Conservation (phyloP, 2,888 invertebrate species). For the Orthosia incerta region DNA sequence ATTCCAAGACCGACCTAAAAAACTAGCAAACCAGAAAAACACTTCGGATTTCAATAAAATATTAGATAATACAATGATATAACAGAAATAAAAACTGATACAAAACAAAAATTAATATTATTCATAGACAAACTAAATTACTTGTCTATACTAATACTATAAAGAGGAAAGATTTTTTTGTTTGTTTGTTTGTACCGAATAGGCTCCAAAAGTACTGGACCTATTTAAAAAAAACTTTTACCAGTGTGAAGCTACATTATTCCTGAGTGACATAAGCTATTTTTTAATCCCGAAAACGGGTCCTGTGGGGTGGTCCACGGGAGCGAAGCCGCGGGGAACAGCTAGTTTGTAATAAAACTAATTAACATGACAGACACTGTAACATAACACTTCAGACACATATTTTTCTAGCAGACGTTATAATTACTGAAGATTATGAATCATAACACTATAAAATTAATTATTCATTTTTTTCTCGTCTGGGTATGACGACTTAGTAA, state of each 20-base stretch:
- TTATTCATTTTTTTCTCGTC: not conserved
- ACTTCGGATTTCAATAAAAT: not conserved
- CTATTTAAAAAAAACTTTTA: too few species aligned
- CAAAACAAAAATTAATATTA: not conserved
- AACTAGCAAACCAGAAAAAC: conserved; percentile 7
- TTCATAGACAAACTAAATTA: not conserved
- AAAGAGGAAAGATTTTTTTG: too few species aligned
- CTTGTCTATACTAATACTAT: too few species aligned
- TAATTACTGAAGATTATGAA: not conserved
- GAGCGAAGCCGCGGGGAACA: too few species aligned
- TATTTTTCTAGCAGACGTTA: not conserved
- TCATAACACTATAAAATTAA: not conserved
- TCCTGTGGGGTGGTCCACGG: too few species aligned
- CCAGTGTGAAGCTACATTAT: too few species aligned
- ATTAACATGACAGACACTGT: conserved; percentile 4
- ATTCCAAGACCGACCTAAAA: not conserved
- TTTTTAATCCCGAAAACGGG: too few species aligned
- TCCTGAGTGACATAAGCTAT: too few species aligned
- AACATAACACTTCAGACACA: too few species aligned
- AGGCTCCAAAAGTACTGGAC: too few species aligned
- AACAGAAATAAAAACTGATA: not conserved
- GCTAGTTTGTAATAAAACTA: not conserved
- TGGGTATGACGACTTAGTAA: too few species aligned
- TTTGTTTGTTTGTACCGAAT: too few species aligned
- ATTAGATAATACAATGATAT: not conserved